Evolutionary conservation across 2,797 vertebrate species (phyloP), one percentile per base, ranked within the genome.

Genomic region (Sebastiscus albofasciatus): DNA sequence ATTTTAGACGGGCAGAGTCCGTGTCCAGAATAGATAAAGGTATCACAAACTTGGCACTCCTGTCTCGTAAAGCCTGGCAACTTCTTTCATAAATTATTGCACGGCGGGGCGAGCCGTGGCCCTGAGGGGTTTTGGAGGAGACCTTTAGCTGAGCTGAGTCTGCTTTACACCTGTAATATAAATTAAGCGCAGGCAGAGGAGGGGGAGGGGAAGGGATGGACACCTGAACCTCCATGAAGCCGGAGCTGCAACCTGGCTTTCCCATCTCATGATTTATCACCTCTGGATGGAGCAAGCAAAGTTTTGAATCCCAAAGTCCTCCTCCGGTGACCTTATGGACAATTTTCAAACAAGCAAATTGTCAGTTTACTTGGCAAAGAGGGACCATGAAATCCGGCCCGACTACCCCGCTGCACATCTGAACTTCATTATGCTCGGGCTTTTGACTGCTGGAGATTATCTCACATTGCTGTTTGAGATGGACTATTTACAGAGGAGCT

Each of bases 111-210:
- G 87, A 90, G 88, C 86, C 2, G 81, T 39, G 79, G 89, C 90
- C 92, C 88, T 87, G 82, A 88, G 89, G 90, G 90, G 91, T 88
- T 85, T 90, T 79, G 72, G 87, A 93, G 89, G 84, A 92, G 90
- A 92, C 92, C 89, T 92, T 92, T 91, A 90, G 81, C 88, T 71
- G 82, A 91, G 88, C 82, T 87, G 81, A 86, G 89, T 87, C 78
- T 84, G 90, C 91, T 93, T 90, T 92, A 93, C 89, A 93, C 89
- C 90, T 94, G 92, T 93, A 92, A 92, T 95, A 92, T 94, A 93
- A 94, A 94, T 93, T 86, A 91, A 93, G 88, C 74, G 92, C 16
- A 36, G 84, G 73, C 78, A 71, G 75, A 76, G 71, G 73, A 85
- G 70, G 72, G 46, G 84, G 64, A 71, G 75, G 77, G 71, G 73